Percentiles rank a stretch among this genome's conserved stretches.
These are phyloP conservation scores for Proisotoma minuta DNA, from an alignment of 2,888 invertebrate species.

Conservation along the genomic window DNA sequence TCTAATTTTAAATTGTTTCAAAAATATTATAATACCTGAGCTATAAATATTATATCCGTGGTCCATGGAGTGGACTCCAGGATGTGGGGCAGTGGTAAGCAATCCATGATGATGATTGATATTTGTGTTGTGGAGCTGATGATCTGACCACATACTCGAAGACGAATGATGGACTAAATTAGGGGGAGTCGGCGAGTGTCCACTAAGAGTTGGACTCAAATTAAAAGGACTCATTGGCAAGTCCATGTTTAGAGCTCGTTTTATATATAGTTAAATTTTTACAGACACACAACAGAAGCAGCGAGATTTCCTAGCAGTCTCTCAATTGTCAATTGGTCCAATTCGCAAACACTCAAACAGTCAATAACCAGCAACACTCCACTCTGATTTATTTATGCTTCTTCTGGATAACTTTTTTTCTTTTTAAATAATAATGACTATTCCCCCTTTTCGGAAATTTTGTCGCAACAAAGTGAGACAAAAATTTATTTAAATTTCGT, in stretches of 20 bases:
- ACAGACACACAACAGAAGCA: background rate
- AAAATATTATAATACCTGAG: no score
- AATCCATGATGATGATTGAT: conserved; percentile 41
- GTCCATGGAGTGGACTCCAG: conserved; percentile 44
- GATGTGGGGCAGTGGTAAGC: conserved; percentile 46
- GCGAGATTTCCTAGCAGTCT: background rate
- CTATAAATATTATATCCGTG: conserved; percentile 47
- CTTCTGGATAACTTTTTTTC: no score
- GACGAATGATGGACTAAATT: conserved; percentile 45
- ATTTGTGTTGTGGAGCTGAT: conserved; percentile 35
- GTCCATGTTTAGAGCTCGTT: conserved; percentile 30
- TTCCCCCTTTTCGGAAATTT: no score
- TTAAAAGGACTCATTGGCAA: conserved; percentile 72
- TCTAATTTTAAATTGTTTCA: no score
- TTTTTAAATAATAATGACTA: no score
- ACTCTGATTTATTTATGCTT: no score
- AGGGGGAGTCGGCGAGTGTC: conserved; percentile 51
- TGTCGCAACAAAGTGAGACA: no score
- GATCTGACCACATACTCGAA: conserved; percentile 44
- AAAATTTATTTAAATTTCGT: no score
- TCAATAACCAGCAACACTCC: no score
- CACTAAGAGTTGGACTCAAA: conserved; percentile 56
- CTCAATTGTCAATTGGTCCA: conserved; percentile 12
- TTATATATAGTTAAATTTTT: background rate
- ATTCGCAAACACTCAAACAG: no score